phyloP scores from a whole-genome alignment of 2,888 invertebrate genomes.

The Pandemis heparana region DNA sequence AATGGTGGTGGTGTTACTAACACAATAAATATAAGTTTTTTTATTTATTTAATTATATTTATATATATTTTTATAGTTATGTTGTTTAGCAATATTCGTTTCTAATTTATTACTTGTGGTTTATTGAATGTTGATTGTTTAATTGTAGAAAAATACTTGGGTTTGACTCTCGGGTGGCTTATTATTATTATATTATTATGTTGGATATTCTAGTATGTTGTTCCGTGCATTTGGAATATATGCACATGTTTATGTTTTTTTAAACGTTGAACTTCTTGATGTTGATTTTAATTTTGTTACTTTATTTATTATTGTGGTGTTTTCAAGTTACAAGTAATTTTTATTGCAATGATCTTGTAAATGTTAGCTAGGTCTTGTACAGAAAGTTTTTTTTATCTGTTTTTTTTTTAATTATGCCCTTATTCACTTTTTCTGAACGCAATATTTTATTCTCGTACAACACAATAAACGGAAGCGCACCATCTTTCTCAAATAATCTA shows the following conservation, averaged over 20 bases:
- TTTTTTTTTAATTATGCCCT: not conserved
- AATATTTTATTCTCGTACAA: too few relatives aligned
- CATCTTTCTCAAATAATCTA: too few relatives aligned
- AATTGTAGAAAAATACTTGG: not conserved
- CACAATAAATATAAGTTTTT: slow-evolving; percentile 17
- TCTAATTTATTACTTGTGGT: slow-evolving; percentile 14
- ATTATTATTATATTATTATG: not conserved
- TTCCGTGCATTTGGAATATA: slow-evolving; percentile 24
- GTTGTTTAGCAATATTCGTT: slow-evolving; percentile 24
- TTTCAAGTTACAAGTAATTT: not conserved
- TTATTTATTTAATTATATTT: slow-evolving; percentile 24
- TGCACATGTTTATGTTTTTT: slow-evolving; percentile 20
- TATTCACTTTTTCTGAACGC: too few relatives aligned
- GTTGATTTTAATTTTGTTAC: slow-evolving; percentile 18
- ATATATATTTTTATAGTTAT: slow-evolving; percentile 17
- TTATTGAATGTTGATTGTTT: slow-evolving; percentile 20
- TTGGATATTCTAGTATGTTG: not conserved
- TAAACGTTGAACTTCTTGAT: slow-evolving; percentile 42
- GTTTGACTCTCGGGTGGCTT: not conserved
- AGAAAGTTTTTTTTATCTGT: not conserved
- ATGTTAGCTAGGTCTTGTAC: slow-evolving; percentile 6
- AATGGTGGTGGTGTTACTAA: slow-evolving; percentile 42
- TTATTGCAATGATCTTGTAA: not conserved
- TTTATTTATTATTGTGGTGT: slow-evolving; percentile 14
- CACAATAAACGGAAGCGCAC: too few relatives aligned